Percentiles rank a stretch among this genome's conserved stretches.
phyloP scores from a whole-genome alignment of 2,888 invertebrate species.

The Gibbula magus region DNA sequence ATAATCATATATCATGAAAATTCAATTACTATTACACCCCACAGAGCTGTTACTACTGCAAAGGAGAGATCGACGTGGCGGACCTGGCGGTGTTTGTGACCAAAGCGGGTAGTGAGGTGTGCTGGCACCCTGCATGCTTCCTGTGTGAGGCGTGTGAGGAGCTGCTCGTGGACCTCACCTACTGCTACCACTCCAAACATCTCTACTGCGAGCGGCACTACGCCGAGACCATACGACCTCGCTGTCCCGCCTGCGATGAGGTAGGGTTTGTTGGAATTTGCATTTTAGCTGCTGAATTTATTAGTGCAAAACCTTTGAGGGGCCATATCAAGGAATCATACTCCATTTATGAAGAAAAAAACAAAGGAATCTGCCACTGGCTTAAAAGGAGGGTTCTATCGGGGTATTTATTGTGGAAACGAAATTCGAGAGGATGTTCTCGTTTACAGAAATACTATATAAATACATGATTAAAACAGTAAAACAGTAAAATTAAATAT shows the following conservation, averaged over 20 bases:
- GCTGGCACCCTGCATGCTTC: constrained; percentile 96
- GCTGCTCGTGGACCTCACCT: constrained; percentile 95
- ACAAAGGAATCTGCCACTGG: too few relatives aligned
- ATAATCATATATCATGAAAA: too few relatives aligned
- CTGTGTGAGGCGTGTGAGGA: constrained; percentile 91
- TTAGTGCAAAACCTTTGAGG: too few relatives aligned
- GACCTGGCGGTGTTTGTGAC: constrained; percentile 90
- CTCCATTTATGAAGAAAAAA: too few relatives aligned
- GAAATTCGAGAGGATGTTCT: too few relatives aligned
- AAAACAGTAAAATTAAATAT: too few relatives aligned
- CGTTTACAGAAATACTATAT: too few relatives aligned
- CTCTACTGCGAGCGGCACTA: constrained; percentile 98
- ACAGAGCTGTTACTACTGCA: constrained; percentile 89
- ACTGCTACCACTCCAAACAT: constrained; percentile 89
- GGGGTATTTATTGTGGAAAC: too few relatives aligned
- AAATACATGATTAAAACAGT: too few relatives aligned
- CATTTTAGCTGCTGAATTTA: not conserved
- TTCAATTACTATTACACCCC: constrained; percentile 30
- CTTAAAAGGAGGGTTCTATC: too few relatives aligned
- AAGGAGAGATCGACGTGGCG: constrained; percentile 85
- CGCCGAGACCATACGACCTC: constrained; percentile 94
- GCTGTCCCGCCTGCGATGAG: constrained; percentile 98
- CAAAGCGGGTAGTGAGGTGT: constrained; percentile 84
- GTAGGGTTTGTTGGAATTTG: constrained; percentile 80
- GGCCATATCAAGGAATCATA: too few relatives aligned